These are phyloP conservation scores for Phylloscopus whistleri DNA, from an alignment of 2,113 vertebrate species.

Conservation along the genomic window DNA sequence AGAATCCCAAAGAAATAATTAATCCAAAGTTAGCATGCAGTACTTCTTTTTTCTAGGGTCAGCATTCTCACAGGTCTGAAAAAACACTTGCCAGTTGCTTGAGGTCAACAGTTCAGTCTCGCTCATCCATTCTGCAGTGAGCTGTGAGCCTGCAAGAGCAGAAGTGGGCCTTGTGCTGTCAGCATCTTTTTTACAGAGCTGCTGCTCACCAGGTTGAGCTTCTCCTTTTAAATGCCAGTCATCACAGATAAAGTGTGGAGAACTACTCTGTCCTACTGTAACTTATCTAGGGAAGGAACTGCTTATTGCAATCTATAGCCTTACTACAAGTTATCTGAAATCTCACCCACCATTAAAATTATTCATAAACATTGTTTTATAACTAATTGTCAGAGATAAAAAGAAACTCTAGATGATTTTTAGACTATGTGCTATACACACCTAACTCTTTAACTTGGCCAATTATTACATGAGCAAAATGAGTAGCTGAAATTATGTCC, in stretches of 20 bases:
- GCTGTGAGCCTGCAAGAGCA: not conserved
- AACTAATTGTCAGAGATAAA: not conserved
- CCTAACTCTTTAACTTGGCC: not conserved
- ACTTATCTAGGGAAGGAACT: not conserved
- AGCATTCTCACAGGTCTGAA: not conserved
- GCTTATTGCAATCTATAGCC: not conserved
- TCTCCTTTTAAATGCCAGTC: not conserved
- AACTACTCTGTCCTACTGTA: not conserved
- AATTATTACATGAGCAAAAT: not conserved
- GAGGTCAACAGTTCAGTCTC: not conserved
- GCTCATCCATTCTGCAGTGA: not conserved
- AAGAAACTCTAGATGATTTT: not conserved
- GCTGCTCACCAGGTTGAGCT: not conserved
- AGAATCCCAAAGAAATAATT: not conserved
- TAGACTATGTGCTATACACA: not conserved
- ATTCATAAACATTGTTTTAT: not conserved
- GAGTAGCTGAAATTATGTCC: not conserved
- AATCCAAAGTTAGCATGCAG: not conserved
- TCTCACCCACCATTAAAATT: not conserved
- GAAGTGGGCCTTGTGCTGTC: not conserved
- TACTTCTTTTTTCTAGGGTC: not conserved
- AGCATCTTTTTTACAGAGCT: not conserved
- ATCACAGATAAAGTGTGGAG: not conserved
- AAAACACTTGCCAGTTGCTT: not conserved
- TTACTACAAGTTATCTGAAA: not conserved